Percentiles rank a stretch among this genome's conserved stretches.
These are phyloP conservation scores for Eurosta solidaginis DNA, from an alignment of 1,140 invertebrate genomes.

Conservation along the genomic window DNA sequence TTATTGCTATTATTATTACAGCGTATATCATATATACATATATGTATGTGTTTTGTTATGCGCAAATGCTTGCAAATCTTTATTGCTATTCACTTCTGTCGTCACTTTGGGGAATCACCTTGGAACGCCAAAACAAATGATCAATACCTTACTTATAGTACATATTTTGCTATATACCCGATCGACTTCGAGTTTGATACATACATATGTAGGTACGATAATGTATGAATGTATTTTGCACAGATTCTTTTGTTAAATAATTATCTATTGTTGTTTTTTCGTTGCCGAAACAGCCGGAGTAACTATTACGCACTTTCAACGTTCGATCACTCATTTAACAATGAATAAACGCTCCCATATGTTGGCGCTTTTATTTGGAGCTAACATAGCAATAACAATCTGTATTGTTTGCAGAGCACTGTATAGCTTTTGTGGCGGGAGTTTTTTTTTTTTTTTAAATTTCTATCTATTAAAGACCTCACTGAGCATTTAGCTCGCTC, in stretches of 20 bases:
- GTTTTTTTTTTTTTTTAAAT: background rate
- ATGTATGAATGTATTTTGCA: too few relatives aligned
- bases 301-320: background rate
- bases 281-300: too few relatives aligned
- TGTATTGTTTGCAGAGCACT: constrained; percentile 6
- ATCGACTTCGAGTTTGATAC: background rate
- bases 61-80: background rate
- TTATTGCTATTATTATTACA: background rate
- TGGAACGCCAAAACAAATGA: background rate
- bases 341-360: background rate
- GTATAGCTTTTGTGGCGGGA: background rate
- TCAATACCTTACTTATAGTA: too few relatives aligned
- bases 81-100: background rate
- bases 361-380: background rate
- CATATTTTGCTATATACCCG: background rate
- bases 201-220: background rate
- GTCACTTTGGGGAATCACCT: constrained; percentile 7
- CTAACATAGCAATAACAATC: background rate
- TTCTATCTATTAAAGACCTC: background rate
- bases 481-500: background rate
- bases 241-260: background rate
- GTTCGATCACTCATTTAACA: background rate
- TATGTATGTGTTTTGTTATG: background rate
- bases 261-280: background rate
- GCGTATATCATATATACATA: background rate